A percentile compares a stretch with the other conserved stretches of the same genome.
These are phyloP conservation scores for Dryadula phaetusa DNA, from an alignment of 2,888 invertebrate genomes.

Conservation along the genomic window DNA sequence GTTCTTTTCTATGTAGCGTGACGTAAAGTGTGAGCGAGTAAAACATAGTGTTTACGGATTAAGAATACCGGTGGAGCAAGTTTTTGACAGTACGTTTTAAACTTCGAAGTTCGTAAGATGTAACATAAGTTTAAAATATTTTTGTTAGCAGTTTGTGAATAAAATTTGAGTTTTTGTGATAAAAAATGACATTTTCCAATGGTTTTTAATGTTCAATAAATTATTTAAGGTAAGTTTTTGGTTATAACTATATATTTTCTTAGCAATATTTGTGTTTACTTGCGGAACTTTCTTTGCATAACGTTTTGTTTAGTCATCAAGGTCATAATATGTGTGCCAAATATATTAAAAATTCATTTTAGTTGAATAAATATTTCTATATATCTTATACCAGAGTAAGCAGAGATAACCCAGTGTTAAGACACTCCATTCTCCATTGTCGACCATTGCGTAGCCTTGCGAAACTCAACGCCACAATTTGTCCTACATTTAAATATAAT, in stretches of 20 bases:
- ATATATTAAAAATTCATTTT: constrained; percentile 25
- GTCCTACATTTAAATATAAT: no score
- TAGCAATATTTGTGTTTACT: constrained; percentile 57
- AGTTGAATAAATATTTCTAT: neutral
- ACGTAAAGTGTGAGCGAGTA: constrained; percentile 47
- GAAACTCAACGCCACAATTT: no score
- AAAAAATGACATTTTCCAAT: constrained; percentile 37
- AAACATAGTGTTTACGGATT: constrained; percentile 57
- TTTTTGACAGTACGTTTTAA: constrained; percentile 81
- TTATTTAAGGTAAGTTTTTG: constrained; percentile 52
- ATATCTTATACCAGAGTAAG: no score
- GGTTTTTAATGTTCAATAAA: constrained; percentile 39
- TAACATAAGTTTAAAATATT: constrained; percentile 57
- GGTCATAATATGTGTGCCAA: constrained; percentile 55
- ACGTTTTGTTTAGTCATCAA: constrained; percentile 69
- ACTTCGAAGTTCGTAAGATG: constrained; percentile 55
- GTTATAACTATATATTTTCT: constrained; percentile 53
- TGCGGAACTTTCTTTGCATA: constrained; percentile 68
- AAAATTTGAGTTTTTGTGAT: constrained; percentile 49
- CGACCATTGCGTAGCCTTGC: no score
- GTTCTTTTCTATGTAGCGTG: constrained; percentile 45
- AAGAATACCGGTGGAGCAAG: constrained; percentile 77
- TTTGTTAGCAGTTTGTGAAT: constrained; percentile 48
- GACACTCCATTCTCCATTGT: no score
- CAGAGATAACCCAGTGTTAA: no score